phyloP scores from a whole-genome alignment of 2,113 vertebrate species.

The Rhagologus leucostigma region DNA sequence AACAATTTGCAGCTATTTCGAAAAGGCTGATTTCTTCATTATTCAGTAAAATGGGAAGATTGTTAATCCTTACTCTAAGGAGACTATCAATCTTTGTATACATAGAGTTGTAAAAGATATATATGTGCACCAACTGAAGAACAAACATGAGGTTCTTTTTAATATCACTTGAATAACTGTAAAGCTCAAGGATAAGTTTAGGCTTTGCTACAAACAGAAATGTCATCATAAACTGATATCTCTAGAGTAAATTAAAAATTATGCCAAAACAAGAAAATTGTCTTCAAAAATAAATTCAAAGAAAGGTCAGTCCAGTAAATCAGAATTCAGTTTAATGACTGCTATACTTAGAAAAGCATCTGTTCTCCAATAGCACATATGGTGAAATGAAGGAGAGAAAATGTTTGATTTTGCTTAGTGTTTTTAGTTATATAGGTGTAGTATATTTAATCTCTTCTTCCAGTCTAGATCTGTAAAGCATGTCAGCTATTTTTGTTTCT shows the following conservation, averaged over 20 bases:
- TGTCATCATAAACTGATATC: not conserved
- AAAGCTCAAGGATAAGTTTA: not conserved
- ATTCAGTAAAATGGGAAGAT: not conserved
- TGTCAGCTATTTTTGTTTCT: not conserved
- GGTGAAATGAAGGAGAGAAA: not conserved
- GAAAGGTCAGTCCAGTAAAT: not conserved
- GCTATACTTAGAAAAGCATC: conserved; percentile 13
- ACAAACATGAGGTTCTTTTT: not conserved
- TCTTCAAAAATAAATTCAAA: conserved; percentile 19
- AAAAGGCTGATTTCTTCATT: not conserved
- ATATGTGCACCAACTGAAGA: not conserved
- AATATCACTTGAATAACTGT: not conserved
- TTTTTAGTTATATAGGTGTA: not conserved
- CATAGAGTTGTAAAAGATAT: not conserved
- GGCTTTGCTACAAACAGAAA: not conserved
- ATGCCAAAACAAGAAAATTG: not conserved
- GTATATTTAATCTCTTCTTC: not conserved
- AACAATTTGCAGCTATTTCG: not conserved
- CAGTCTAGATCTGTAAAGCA: not conserved
- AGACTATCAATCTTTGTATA: not conserved
- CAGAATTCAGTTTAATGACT: not conserved
- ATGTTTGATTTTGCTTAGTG: not conserved
- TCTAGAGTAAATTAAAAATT: not conserved
- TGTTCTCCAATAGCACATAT: not conserved
- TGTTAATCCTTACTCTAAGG: not conserved